Conservation (phyloP, 2,113 vertebrate species). For the Etia nguti region DNA sequence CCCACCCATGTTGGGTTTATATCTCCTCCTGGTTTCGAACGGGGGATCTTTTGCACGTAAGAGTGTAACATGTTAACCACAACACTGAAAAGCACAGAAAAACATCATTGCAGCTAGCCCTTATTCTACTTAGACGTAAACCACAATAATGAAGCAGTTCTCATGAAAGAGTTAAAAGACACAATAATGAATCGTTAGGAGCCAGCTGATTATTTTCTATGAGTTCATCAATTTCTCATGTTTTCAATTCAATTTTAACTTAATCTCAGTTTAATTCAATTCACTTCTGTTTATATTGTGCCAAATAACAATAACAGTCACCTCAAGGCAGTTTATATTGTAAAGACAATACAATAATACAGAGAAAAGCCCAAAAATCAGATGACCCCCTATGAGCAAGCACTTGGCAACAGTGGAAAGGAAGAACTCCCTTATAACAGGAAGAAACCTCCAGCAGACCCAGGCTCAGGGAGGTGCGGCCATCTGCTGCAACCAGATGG, state of each 20-base stretch:
- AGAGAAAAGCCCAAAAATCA: no score
- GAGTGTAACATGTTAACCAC: fast-evolving
- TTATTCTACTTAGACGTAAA: neutral
- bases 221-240: neutral
- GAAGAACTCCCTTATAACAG: no score
- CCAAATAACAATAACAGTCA: neutral
- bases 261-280: neutral
- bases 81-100: neutral
- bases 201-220: neutral
- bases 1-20: neutral
- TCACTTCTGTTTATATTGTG: neutral
- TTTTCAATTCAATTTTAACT: neutral
- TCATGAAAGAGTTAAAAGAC: neutral
- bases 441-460: no score
- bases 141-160: neutral
- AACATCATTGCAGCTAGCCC: no score
- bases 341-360: no score
- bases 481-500: neutral
- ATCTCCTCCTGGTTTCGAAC: neutral
- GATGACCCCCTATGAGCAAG: no score
- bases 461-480: neutral
- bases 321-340: no score
- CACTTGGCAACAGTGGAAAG: no score
- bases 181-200: neutral
- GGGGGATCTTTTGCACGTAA: fast-evolving